Evolutionary conservation across 2,888 invertebrate genomes (phyloP).

Genomic region (Tribolium freemani): DNA sequence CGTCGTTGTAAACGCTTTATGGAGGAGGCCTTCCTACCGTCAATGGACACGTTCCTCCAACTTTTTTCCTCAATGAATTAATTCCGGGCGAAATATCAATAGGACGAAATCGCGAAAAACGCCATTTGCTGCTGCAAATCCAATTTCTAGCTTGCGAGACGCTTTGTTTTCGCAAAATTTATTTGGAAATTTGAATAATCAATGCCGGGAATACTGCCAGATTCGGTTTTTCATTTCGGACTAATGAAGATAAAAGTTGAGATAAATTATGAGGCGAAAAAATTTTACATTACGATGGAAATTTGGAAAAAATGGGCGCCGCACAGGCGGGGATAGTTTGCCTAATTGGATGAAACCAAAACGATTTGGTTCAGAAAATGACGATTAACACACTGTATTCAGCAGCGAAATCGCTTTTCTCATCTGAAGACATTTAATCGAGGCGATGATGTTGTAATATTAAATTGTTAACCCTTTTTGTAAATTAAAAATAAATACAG

Average conservation of each 20-base stretch:
- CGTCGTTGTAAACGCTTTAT: conserved; percentile 26
- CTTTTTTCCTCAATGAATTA: conserved; percentile 28
- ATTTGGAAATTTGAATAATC: conserved; percentile 34
- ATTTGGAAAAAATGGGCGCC: conserved; percentile 21
- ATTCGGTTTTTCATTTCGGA: conserved; percentile 14
- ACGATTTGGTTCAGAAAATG: background rate
- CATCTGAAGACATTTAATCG: too few species aligned
- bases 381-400: too few species aligned
- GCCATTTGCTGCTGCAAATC: conserved; percentile 30
- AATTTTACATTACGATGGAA: conserved; percentile 8
- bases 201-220: conserved; percentile 30
- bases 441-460: too few species aligned
- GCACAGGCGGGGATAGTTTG: background rate
- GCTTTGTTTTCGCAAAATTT: conserved; percentile 36
- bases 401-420: too few species aligned
- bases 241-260: conserved; percentile 33
- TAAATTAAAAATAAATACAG: too few species aligned
- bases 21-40: conserved; percentile 21
- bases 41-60: conserved; percentile 18
- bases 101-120: conserved; percentile 30
- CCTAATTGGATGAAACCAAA: background rate
- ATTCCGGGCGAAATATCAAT: conserved; percentile 15
- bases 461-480: too few species aligned
- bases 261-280: conserved; percentile 14
- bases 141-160: conserved; percentile 14